Base-by-base conservation (phyloP, 1,140 invertebrate genomes). In the Bombus turneri region DNA sequence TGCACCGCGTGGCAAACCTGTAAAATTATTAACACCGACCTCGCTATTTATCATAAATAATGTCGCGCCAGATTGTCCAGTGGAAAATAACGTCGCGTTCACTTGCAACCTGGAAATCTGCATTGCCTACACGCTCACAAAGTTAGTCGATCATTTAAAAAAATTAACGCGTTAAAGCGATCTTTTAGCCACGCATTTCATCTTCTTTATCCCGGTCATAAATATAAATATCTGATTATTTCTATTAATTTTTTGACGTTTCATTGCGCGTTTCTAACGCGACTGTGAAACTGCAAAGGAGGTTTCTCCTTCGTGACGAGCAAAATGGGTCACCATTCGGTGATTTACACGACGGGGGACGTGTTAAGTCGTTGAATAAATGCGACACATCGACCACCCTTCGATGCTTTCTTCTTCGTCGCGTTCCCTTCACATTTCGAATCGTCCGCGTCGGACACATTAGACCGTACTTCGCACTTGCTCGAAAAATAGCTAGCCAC, bases 301-400 rank as follows among this genome's bases (percentile, higher is more conserved):
- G 39, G 9, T 73, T 47, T 73, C 71, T 73, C 71, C 41, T 18
- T 43, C 71, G 41, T 43, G 39, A 6, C 69, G 39, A 9, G 34
- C 39, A 47, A 79, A 80, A 69, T 80, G 31, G 78, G 78, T 69
- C 78, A 37, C n/a, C 64, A 18, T 47, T 47, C 64, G 43, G 10
- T 31, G 62, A 79, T 68, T 68, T 68, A 79, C 77, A 28, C 77
- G n/a, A 8, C 28, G 41, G 3, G 6, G n/a, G 4, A 41, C 57
- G 77, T 79, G 77, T 79, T 79, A 79, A 79, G 43, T 43, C 34
- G 64, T 79, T 79, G 37, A 47, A 79, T 43, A 68, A 79, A 79
- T 79, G 39, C 77, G 62, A 79, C 62, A 31, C 28, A 41, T 80
- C 34, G 62, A 18, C 6, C 71, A 73, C 71, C 71, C 71, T 81